Conservation (phyloP, 2,797 vertebrate species). For the Falco biarmicus region DNA sequence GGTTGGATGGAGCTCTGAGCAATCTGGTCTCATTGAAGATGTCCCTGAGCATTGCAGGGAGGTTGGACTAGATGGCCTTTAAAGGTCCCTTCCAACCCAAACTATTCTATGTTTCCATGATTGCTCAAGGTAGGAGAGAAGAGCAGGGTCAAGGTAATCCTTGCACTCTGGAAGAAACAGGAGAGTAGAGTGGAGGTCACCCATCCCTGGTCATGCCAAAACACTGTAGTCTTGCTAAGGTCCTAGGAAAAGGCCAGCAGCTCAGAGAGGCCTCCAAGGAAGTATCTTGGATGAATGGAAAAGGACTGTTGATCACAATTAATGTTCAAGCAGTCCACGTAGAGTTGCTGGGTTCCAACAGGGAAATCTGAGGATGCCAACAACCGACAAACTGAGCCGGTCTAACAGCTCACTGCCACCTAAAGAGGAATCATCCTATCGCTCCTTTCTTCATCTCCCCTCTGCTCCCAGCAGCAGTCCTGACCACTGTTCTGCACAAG, state of each 20-base stretch:
- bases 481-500: background rate
- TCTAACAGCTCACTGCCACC: background rate
- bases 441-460: background rate
- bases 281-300: background rate
- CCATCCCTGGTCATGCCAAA: background rate
- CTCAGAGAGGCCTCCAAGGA: background rate
- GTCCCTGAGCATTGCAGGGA: background rate
- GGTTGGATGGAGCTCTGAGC: rapidly evolving
- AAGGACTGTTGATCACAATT: background rate
- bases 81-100: background rate
- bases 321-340: rapidly evolving
- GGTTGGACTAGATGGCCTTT: background rate
- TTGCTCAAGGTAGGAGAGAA: background rate
- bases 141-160: background rate
- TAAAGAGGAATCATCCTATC: background rate
- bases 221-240: background rate
- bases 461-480: background rate
- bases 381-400: background rate
- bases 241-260: background rate
- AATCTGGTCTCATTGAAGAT: background rate
- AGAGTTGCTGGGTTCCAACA: background rate
- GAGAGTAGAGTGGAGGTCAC: background rate
- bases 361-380: background rate
- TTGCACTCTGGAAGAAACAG: background rate
- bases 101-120: background rate